Conservation (phyloP, 2,113 vertebrate species). For the Isichthys henryi region DNA sequence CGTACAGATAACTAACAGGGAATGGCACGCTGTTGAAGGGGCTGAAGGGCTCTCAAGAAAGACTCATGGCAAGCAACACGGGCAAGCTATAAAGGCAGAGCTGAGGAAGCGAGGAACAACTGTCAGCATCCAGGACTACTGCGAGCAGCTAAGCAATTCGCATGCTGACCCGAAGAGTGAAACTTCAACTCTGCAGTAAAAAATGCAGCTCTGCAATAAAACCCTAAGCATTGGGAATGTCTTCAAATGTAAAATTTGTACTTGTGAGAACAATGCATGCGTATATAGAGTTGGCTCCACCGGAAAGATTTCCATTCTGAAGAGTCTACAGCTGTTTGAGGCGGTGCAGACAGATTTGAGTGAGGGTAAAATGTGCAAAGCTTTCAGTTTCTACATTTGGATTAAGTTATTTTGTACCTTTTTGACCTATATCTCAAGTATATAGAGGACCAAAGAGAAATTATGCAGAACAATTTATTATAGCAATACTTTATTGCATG, state of each 20-base stretch:
- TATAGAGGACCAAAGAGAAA: not conserved
- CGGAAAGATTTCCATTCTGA: not conserved
- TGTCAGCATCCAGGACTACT: not conserved
- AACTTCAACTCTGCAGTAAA: constrained; percentile 6
- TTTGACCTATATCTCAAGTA: not conserved
- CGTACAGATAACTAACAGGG: not conserved
- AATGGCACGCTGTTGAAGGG: not conserved
- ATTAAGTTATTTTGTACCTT: not conserved
- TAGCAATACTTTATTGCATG: not conserved
- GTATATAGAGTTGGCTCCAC: not conserved
- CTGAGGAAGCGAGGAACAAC: not conserved
- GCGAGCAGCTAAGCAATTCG: not conserved
- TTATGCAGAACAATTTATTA: constrained; percentile 1
- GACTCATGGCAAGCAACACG: not conserved
- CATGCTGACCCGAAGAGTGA: not conserved
- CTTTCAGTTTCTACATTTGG: not conserved
- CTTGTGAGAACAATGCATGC: not conserved
- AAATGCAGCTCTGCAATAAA: constrained; percentile 3
- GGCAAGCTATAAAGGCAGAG: not conserved
- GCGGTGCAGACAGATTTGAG: not conserved
- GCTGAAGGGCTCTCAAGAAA: not conserved
- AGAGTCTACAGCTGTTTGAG: not conserved
- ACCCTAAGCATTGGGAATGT: not conserved
- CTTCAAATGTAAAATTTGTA: constrained; percentile 4
- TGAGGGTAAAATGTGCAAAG: not conserved